Evolutionary conservation across 2,888 invertebrate species (phyloP), one percentile per base, ranked within the genome.

Genomic region (Ommatoiulus sabulosus): DNA sequence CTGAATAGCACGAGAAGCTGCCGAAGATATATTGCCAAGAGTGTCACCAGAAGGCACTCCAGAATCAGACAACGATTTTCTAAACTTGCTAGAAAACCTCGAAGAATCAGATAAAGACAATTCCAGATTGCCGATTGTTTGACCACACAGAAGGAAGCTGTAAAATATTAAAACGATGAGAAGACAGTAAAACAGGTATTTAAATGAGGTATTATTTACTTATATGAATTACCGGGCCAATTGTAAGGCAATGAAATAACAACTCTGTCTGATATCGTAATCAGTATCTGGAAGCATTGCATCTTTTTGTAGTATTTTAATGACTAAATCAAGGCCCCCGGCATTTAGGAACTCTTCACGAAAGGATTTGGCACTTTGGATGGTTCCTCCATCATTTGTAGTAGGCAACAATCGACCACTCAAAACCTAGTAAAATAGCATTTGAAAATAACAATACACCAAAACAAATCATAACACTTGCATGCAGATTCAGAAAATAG

Each of bases 381-480:
- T 90, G 10, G 91, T 91, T 12, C 91, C 91, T 35, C 91, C 90
- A 89, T 93, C 93, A 87, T 91, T 91, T 20, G 90, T 90, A 3
- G 92, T 92, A 3, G 93, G 93, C 92, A 93, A 92, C 89, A 93
- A 91, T 90, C 92, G 92, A 88, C 93, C 92, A 90, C 93, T 93
- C 85, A 93, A 90, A 17, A 93, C 93, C 93, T 93, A 90, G 0
- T 17, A 44, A 52, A 63, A 90, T 80, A 72, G 44, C 0, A 63
- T 24, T 85, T 44, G 7, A 85, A 20, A 20, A 46, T 24, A 7
- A 20, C n/a, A 72, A 20, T 10, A 72, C 72, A 17, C 3, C 7
- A 24, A 72, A 72, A 6, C 15, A 52, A 12, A 3, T 86, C 10
- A 24, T 12, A 7, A 43, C 24, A 88, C n/a, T n/a, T n/a, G n/a